These are phyloP conservation scores for Oryzias dopingdopingensis DNA, from an alignment of 2,797 vertebrate genomes.

Conservation along the genomic window DNA sequence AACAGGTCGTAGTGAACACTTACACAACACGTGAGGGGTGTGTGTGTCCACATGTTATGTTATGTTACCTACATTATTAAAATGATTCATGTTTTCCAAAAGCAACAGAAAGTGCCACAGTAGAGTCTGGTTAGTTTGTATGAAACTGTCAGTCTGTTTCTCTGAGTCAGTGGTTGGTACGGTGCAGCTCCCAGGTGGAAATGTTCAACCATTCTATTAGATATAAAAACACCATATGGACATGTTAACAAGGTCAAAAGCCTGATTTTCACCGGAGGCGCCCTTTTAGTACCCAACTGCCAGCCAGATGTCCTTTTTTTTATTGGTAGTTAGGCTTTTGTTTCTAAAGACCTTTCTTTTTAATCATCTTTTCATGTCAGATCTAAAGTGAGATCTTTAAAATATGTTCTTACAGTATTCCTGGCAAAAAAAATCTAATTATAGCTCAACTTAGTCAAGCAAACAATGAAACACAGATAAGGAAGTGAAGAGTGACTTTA, in stretches of 20 bases:
- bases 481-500: slow-evolving; percentile 11
- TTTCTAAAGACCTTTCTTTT: slow-evolving; percentile 1
- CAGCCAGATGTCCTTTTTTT: slow-evolving; percentile 4
- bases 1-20: too few relatives aligned
- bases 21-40: too few relatives aligned
- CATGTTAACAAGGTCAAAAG: slow-evolving; percentile 25
- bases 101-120: too few relatives aligned
- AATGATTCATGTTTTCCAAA: too few relatives aligned
- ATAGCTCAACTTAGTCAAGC: neutral
- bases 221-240: slow-evolving; percentile 26
- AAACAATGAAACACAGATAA: slow-evolving; percentile 1
- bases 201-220: slow-evolving; percentile 2
- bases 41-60: too few relatives aligned
- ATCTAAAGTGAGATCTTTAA: too few relatives aligned
- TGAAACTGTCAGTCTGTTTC: neutral
- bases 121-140: neutral
- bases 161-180: neutral
- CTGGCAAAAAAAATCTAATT: neutral
- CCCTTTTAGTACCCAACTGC: slow-evolving; percentile 12
- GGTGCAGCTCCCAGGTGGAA: neutral
- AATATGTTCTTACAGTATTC: neutral
- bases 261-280: slow-evolving; percentile 9
- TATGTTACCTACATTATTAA: too few relatives aligned
- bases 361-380: neutral
- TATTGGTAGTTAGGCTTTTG: neutral